Base-by-base conservation (phyloP, 1,140 invertebrate genomes). In the Formica selysi region DNA sequence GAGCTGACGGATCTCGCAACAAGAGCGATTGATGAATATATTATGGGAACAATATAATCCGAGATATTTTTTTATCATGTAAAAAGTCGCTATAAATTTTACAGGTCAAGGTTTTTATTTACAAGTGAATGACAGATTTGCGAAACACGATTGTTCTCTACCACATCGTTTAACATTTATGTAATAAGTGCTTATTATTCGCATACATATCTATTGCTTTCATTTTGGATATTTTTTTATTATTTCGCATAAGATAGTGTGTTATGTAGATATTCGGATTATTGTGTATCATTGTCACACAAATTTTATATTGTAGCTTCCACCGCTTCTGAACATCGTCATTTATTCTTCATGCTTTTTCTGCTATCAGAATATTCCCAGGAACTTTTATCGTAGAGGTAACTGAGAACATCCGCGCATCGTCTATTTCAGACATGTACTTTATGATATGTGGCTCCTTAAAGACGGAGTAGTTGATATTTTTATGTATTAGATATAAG, bases 331-430 rank as follows among this genome's bases (percentile, higher is more conserved):
- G 36, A 51, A 70, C 78, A 81, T 85, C 84, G 88, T 91, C 81
- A 89, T 91, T 91, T 89, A 88, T 87, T 91, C 44, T 84, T 92
- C 88, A 92, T 41, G 89, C 91, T 91, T 91, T 78, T 89, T 87
- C 67, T 88, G 73, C 59, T 90, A 76, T 89, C 71, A 71, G 74
- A 90, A 68, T 87, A 83, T 83, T 87, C 70, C 79, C 54, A 83
- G 79, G 71, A 84, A 65, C n/a, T 71, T 70, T 79, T 76, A 86
- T 71, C 74, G 71, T 89, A 89, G 68, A 83, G 51, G 68, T 83
- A 83, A 83, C 0, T 36, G 57, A 51, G 48, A 36, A 51, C 32
- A 48, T 48, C 36, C 38, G 48, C 48, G 29, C 57, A 51, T 51
- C 16, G 71, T 76, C 65, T 57, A 62, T 67, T 48, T 57, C n/a